Evolutionary conservation across 1,140 invertebrate species (phyloP).

Genomic region (Doryteuthis pealeii): DNA sequence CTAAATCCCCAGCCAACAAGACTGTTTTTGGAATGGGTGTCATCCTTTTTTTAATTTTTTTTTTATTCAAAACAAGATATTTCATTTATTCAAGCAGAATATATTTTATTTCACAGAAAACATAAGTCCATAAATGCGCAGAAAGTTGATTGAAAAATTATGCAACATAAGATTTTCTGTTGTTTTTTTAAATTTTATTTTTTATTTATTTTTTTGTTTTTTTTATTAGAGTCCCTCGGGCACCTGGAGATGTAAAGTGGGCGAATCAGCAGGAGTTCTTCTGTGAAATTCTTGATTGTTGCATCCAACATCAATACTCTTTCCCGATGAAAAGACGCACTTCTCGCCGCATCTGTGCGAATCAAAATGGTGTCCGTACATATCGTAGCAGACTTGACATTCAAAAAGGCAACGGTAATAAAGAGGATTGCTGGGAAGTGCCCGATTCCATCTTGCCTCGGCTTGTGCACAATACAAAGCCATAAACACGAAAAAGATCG

Average conservation of each 20-base stretch:
- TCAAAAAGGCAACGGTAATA: slow-evolving; percentile 1
- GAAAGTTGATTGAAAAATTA: too few species aligned
- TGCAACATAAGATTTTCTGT: too few species aligned
- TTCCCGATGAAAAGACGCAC: not conserved
- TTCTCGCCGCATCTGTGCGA: not conserved
- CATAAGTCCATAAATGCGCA: too few species aligned
- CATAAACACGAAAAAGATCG: not conserved
- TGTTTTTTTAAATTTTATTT: too few species aligned
- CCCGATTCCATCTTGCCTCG: not conserved
- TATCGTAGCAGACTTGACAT: slow-evolving; percentile 4
- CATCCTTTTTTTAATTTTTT: too few species aligned
- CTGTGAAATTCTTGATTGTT: not conserved
- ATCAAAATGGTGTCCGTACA: not conserved
- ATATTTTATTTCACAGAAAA: too few species aligned
- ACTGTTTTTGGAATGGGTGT: too few species aligned
- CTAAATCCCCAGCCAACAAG: too few species aligned
- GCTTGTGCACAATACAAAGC: not conserved
- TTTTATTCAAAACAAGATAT: too few species aligned
- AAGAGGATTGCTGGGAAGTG: not conserved
- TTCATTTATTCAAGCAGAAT: too few species aligned
- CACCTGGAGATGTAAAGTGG: not conserved
- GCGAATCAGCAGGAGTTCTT: not conserved
- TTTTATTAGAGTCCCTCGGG: not conserved
- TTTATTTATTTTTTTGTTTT: not conserved
- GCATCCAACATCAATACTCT: not conserved